These are phyloP conservation scores for Decapterus maruadsi DNA, from an alignment of 2,797 vertebrate genomes.

Conservation along the genomic window DNA sequence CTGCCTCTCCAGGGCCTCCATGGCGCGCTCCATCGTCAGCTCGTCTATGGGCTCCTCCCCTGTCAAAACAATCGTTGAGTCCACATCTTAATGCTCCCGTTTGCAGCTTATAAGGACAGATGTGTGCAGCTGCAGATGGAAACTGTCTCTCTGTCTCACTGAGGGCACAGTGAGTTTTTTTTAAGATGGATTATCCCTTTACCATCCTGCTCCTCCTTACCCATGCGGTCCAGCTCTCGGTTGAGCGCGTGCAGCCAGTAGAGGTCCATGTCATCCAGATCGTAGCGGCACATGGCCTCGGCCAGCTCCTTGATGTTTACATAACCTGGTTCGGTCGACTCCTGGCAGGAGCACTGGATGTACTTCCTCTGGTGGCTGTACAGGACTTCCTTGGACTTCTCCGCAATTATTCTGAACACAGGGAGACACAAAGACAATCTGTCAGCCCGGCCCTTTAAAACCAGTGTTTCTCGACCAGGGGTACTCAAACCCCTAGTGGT, in stretches of 20 bases:
- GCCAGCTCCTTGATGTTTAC: constrained; percentile 94
- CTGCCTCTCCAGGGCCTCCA: constrained; percentile 95
- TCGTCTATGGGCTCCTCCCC: constrained; percentile 92
- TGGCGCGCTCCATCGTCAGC: constrained; percentile 93
- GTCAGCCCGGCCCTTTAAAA: background rate
- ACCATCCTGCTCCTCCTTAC: constrained; percentile 81
- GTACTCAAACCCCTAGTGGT: too few relatives aligned
- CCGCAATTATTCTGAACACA: constrained; percentile 86
- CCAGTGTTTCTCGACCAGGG: too few relatives aligned
- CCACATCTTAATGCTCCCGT: background rate
- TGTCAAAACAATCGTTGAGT: constrained; percentile 52
- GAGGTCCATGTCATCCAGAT: constrained; percentile 96
- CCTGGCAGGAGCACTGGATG: constrained; percentile 89
- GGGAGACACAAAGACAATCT: background rate
- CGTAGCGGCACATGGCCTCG: constrained; percentile 95
- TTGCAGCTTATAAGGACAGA: background rate
- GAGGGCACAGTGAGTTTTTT: background rate
- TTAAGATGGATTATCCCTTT: background rate
- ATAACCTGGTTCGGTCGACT: constrained; percentile 91
- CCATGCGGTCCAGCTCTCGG: constrained; percentile 91
- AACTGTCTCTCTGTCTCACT: background rate
- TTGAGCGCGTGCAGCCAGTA: constrained; percentile 95
- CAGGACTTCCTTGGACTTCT: constrained; percentile 90
- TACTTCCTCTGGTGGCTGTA: constrained; percentile 94
- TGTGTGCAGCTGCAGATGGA: background rate